Conservation (phyloP, 2,888 invertebrate species). For the Corbicula japonica region DNA sequence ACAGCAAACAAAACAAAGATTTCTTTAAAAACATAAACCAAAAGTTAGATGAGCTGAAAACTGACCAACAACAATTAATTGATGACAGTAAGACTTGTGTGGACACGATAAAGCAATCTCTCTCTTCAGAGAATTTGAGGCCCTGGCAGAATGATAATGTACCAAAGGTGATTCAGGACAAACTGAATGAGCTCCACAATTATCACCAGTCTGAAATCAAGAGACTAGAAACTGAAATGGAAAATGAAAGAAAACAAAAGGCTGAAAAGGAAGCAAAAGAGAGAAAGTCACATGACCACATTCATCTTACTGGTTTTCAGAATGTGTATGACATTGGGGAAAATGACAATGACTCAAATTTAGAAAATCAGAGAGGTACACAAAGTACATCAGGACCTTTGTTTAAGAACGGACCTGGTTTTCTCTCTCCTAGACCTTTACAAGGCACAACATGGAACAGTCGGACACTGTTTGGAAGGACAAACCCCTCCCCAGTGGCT, state of each 20-base stretch:
- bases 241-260: constrained; percentile 39
- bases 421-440: constrained; percentile 57
- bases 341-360: constrained; percentile 9
- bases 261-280: constrained; percentile 19
- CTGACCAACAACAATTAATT: constrained; percentile 30
- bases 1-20: constrained; percentile 26
- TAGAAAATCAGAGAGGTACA: not conserved
- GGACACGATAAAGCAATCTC: constrained; percentile 27
- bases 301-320: constrained; percentile 18
- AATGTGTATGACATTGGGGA: constrained; percentile 41
- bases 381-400: constrained; percentile 21
- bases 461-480: constrained; percentile 61
- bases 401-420: constrained; percentile 47
- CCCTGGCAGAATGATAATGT: constrained; percentile 58
- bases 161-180: constrained; percentile 64
- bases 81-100: constrained; percentile 21
- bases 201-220: constrained; percentile 72
- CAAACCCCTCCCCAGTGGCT: constrained; percentile 72
- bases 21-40: constrained; percentile 34
- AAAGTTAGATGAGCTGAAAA: constrained; percentile 40
- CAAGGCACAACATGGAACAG: constrained; percentile 63
- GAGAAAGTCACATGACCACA: not conserved
- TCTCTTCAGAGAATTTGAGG: constrained; percentile 1
- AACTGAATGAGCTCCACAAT: constrained; percentile 70
- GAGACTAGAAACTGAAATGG: constrained; percentile 65